Percentiles rank a stretch among this genome's conserved stretches.
Conservation (phyloP, 2,113 vertebrate genomes). For the Pterophyllum scalare region DNA sequence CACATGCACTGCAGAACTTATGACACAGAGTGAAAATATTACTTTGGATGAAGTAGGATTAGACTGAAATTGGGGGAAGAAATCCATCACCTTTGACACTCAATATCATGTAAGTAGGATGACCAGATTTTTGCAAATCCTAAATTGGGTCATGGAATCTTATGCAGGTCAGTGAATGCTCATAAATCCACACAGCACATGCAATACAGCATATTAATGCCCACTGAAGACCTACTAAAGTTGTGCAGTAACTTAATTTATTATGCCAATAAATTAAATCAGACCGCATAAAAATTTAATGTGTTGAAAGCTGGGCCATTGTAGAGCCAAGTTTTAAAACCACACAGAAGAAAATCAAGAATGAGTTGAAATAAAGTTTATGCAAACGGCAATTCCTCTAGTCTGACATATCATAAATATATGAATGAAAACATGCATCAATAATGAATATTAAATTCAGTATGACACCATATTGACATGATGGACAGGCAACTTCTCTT, state of each 20-base stretch:
- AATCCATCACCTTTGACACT: conserved; percentile 65
- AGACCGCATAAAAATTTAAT: conserved; percentile 23
- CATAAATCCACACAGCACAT: conserved; percentile 27
- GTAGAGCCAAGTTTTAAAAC: background rate
- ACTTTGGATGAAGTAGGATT: conserved; percentile 62
- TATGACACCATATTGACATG: background rate
- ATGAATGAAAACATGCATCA: background rate
- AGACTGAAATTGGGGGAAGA: conserved; percentile 56
- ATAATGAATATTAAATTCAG: background rate
- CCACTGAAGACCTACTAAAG: conserved; percentile 15
- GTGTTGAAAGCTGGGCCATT: conserved; percentile 1
- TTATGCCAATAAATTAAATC: conserved; percentile 38
- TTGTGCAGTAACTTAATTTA: conserved; percentile 33
- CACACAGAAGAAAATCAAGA: background rate
- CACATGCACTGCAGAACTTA: background rate
- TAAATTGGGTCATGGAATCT: conserved; percentile 62
- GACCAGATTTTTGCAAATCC: conserved; percentile 56
- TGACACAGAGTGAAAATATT: conserved; percentile 50
- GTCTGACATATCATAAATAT: background rate
- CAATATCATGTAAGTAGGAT: conserved; percentile 63
- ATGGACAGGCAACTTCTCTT: background rate
- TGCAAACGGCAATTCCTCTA: background rate
- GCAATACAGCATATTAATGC: conserved; percentile 22
- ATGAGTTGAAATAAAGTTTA: background rate
- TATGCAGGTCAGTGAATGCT: conserved; percentile 16